A percentile compares a stretch with the other conserved stretches of the same genome.
phyloP scores from a whole-genome alignment of 1,140 invertebrate genomes.

The Adoxophyes honmai region DNA sequence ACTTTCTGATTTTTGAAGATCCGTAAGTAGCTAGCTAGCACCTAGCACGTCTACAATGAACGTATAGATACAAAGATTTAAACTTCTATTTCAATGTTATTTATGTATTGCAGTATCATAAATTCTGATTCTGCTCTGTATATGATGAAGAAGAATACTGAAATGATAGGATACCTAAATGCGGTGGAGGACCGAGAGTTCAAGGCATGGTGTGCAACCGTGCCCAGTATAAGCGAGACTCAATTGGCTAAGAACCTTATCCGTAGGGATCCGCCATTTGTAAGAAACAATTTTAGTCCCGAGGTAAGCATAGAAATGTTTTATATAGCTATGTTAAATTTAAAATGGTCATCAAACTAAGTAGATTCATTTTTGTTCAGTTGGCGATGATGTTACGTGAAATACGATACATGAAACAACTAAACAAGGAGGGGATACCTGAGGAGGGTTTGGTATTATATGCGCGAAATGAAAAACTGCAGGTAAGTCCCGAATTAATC shows the following conservation, averaged over 20 bases:
- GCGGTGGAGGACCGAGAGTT: constrained; percentile 56
- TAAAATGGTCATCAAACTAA: too few species aligned
- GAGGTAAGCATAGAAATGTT: constrained; percentile 40
- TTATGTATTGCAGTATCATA: constrained; percentile 38
- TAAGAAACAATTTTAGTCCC: constrained; percentile 64
- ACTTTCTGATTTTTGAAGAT: constrained; percentile 77
- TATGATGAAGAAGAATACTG: constrained; percentile 62
- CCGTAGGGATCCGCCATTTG: constrained; percentile 63
- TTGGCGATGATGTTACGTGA: constrained; percentile 78
- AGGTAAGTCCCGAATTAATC: constrained; percentile 37
- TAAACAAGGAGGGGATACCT: constrained; percentile 77
- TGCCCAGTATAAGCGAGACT: constrained; percentile 52
- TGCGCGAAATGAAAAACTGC: constrained; percentile 75
- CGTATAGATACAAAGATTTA: too few species aligned
- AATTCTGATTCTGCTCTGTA: constrained; percentile 59
- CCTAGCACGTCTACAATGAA: too few species aligned
- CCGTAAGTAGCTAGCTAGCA: constrained; percentile 49
- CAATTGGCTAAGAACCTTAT: constrained; percentile 64
- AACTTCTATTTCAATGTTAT: too few species aligned
- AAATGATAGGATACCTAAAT: constrained; percentile 60
- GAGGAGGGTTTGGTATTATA: constrained; percentile 78
- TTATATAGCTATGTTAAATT: too few species aligned
- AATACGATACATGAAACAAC: constrained; percentile 80
- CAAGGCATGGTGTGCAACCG: constrained; percentile 59
- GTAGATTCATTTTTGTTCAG: constrained; percentile 29